Base-by-base conservation (phyloP, 2,797 vertebrate species). In the Cryptoblepharus egeriae region DNA sequence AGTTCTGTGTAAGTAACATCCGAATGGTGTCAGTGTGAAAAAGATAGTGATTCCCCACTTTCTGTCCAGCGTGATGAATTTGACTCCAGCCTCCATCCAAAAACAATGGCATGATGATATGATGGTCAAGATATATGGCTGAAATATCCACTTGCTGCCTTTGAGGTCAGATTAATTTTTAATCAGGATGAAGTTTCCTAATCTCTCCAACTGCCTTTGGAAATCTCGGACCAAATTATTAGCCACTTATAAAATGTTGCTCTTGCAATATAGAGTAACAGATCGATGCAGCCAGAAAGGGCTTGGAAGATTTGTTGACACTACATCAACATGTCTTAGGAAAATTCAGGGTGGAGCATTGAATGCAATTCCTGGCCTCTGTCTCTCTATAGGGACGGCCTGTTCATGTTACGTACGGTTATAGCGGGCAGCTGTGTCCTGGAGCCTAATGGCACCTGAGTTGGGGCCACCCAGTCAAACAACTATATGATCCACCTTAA, bases 61-160 rank as follows among this genome's bases (percentile, higher is more conserved):
- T 42, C 42, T 24, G 28, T 22, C 2, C 18, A 55, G 35, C 28
- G 63, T 61, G 74, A 70, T 76, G 30, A 52, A 77, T 77, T 63
- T 70, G 32, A 70, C 60, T 63, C 13, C 39, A 42, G 55, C 30
- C 32, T 57, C 32, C 67, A 39, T 45, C 42, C 42, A 45, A 45
- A 45, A 45, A 45, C 5, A 45, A 45, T 5, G 42, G 42, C 8
- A 61, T 64, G 20, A 28, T 20, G 20, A 30, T 24, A 39, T 64
- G 75, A 64, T 39, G 37, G 58, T 7, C 75, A n/a, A 49, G 60
- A 77, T 64, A 77, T 72, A 71, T 61, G 60, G 35, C 58, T 71
- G 67, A 77, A 83, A 71, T 83, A 77, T 83, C 75, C 60, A n/a
- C 26, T 64, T 75, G 76, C 28, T 83, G 45, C 81, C 75, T 77